Evolutionary conservation across 2,888 invertebrate species (phyloP), one percentile per base, ranked within the genome.

Genomic region (Rhimphoctona megacephalus): DNA sequence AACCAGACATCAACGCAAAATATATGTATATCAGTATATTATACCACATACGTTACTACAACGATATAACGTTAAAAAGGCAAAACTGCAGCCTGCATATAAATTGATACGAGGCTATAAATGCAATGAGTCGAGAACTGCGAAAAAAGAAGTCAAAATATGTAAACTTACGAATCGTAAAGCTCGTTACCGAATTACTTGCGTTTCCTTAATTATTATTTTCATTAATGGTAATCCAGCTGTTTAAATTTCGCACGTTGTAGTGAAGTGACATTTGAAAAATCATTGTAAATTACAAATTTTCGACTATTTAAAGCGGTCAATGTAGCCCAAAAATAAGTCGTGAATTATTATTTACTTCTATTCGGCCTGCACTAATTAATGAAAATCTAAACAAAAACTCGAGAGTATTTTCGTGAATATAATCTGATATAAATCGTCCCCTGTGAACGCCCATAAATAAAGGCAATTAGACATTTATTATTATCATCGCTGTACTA

Each of bases 101-200:
- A 76, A 69, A 80, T 84, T 84, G 84, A 80, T 80, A 80, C 49
- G 79, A 74, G 54, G 67, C 74, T 17, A 30, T 69, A 69, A 84
- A 43, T 11, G 22, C 66, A 52, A 33, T 25, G 64, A 25, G 30
- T 17, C 33, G 52, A 70, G 49, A 43, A 25, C 4, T 30, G 19
- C 5, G 19, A 72, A 30, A 25, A 49, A 64, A 33, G 39, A 39
- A 11, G 4, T 66, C 4, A 22, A 22, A 22, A 57, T 57, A 9
- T 22, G 22, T 0, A 22, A 7, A 22, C 46, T 30, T 25, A 72
- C 46, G 25, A 72, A 49, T 64, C 33, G 64, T 57, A 72, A 69
- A 14, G 25, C 57, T 54, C 3, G 14, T 57, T 25, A 14, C 14
- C 25, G 11, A 52, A n/a, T n/a, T 8, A 54, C 9, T 22, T 8